These are phyloP conservation scores for Psylliodes chrysocephalus DNA, from an alignment of 2,888 invertebrate genomes.

Conservation along the genomic window DNA sequence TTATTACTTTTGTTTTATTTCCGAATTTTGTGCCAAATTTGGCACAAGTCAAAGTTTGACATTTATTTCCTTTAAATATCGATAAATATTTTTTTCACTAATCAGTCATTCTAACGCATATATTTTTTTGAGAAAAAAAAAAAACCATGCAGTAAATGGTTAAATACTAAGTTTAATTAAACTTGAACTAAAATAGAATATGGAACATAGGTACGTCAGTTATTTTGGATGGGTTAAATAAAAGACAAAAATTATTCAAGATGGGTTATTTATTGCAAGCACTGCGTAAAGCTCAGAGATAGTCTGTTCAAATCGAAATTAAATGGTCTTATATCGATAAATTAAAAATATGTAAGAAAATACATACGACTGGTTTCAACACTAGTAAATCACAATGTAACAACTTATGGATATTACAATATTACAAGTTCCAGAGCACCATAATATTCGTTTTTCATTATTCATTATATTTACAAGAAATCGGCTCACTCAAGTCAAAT, in stretches of 20 bases:
- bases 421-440: constrained; percentile 63
- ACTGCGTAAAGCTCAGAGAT: constrained; percentile 62
- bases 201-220: too few species aligned
- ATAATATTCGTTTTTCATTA: constrained; percentile 59
- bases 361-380: constrained; percentile 57
- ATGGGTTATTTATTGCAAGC: constrained; percentile 60
- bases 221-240: neutral
- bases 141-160: too few species aligned
- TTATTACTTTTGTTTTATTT: too few species aligned
- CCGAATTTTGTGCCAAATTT: too few species aligned
- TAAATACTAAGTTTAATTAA: too few species aligned
- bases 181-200: too few species aligned
- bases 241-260: constrained; percentile 26
- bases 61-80: too few species aligned
- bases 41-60: too few species aligned
- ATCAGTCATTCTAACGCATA: too few species aligned
- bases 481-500: constrained; percentile 46
- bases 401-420: constrained; percentile 54
- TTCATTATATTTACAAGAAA: constrained; percentile 50
- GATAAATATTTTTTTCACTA: too few species aligned
- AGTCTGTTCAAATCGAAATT: constrained; percentile 56
- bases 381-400: constrained; percentile 63
- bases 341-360: constrained; percentile 55
- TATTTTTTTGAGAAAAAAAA: too few species aligned
- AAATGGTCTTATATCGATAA: constrained; percentile 52